Evolutionary conservation across 2,888 invertebrate genomes (phyloP).

Genomic region (Dichetophora obliterata): DNA sequence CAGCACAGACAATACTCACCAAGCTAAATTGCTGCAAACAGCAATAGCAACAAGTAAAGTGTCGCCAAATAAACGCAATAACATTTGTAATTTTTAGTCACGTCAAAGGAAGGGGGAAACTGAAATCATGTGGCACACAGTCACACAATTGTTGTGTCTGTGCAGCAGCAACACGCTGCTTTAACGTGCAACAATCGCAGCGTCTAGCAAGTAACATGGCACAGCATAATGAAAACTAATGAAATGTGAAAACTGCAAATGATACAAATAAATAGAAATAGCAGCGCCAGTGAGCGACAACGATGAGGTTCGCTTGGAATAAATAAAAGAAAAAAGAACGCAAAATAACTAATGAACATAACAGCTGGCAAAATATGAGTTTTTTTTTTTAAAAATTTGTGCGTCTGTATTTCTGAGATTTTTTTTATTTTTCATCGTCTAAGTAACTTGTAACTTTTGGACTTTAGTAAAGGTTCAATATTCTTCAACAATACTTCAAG

Average conservation of each 20-base stretch:
- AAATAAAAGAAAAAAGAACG: not conserved
- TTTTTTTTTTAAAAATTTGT: too few relatives aligned
- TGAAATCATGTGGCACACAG: not conserved
- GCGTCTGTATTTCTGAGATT: too few relatives aligned
- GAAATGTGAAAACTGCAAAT: slow-evolving; percentile 40
- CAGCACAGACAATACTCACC: not conserved
- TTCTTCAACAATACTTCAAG: too few relatives aligned
- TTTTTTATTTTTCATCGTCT: too few relatives aligned
- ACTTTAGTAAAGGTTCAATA: too few relatives aligned
- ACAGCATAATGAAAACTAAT: slow-evolving; percentile 39
- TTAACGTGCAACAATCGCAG: slow-evolving; percentile 46
- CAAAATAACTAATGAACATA: slow-evolving; percentile 16
- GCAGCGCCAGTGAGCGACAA: slow-evolving; percentile 28
- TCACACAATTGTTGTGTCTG: not conserved
- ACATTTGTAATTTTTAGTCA: not conserved
- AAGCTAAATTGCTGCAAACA: not conserved
- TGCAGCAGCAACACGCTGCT: not conserved
- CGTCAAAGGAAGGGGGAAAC: too few relatives aligned
- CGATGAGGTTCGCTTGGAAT: slow-evolving; percentile 18
- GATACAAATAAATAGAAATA: slow-evolving; percentile 37
- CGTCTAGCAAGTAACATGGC: slow-evolving; percentile 33
- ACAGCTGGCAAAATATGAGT: not conserved
- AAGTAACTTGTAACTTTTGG: too few relatives aligned
- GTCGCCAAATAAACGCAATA: slow-evolving; percentile 36
- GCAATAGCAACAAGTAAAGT: slow-evolving; percentile 2